phyloP scores from a whole-genome alignment of 2,113 vertebrate species.

The Phaetusa simplex region DNA sequence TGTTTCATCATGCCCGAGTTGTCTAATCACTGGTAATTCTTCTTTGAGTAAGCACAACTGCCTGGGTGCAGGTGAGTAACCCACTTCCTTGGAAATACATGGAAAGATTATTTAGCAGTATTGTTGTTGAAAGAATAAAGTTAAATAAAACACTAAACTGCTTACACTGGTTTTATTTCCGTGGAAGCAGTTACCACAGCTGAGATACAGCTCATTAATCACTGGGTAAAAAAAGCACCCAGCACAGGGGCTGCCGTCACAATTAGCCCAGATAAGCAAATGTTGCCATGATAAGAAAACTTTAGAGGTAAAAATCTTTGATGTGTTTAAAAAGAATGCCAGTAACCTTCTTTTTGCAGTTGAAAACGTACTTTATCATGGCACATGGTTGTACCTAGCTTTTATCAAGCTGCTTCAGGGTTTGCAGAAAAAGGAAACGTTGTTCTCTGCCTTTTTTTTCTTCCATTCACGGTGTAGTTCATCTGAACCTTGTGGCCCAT shows the following conservation, averaged over 20 bases:
- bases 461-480: background rate
- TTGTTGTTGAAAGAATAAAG: conserved; percentile 48
- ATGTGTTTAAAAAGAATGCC: background rate
- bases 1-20: background rate
- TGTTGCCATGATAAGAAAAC: background rate
- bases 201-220: background rate
- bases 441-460: background rate
- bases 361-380: background rate
- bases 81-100: background rate
- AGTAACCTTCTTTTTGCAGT: background rate
- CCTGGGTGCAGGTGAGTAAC: conserved; percentile 8
- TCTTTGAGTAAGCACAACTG: background rate
- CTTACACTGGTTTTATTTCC: conserved; percentile 32
- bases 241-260: background rate
- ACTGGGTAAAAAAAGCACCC: background rate
- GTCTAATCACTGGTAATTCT: conserved; percentile 43
- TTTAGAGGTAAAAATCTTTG: background rate
- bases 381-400: background rate
- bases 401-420: background rate
- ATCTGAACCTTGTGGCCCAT: background rate
- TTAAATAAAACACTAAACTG: conserved; percentile 25
- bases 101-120: background rate
- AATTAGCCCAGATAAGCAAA: background rate
- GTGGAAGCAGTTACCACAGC: background rate
- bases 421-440: background rate